Conservation (phyloP, 2,888 invertebrate genomes). For the Orchesellides sinensis region DNA sequence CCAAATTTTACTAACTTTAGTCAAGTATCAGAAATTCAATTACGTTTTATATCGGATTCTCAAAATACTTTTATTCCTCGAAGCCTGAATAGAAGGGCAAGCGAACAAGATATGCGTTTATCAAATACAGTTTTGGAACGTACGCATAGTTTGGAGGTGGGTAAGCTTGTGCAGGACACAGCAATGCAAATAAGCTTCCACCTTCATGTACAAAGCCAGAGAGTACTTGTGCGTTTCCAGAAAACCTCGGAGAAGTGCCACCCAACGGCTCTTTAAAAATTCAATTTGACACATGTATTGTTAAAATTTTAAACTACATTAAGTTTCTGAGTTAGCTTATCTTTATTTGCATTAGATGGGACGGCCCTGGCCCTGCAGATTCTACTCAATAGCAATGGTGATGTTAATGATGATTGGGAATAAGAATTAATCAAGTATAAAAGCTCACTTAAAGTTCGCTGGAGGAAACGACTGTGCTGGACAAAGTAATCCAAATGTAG, state of each 20-base stretch:
- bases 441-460: constrained; percentile 66
- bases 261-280: constrained; percentile 70
- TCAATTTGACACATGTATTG: not conserved
- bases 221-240: constrained; percentile 59
- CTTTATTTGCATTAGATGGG: not conserved
- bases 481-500: constrained; percentile 67
- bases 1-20: not conserved
- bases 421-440: not conserved
- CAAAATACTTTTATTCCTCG: too few relatives aligned
- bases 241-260: constrained; percentile 68
- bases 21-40: not conserved
- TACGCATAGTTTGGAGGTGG: constrained; percentile 86
- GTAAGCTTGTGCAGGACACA: constrained; percentile 86
- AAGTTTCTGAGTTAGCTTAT: not conserved
- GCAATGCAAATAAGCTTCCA: constrained; percentile 78
- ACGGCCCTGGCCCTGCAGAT: not conserved
- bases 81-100: constrained; percentile 50
- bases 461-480: constrained; percentile 72
- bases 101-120: not conserved
- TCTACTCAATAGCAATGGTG: not conserved
- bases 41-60: too few relatives aligned
- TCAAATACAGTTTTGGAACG: constrained; percentile 75
- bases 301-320: not conserved
- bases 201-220: constrained; percentile 59
- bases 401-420: too few relatives aligned